Evolutionary conservation across 2,797 vertebrate species (phyloP).

Genomic region (Dermochelys coriacea): DNA sequence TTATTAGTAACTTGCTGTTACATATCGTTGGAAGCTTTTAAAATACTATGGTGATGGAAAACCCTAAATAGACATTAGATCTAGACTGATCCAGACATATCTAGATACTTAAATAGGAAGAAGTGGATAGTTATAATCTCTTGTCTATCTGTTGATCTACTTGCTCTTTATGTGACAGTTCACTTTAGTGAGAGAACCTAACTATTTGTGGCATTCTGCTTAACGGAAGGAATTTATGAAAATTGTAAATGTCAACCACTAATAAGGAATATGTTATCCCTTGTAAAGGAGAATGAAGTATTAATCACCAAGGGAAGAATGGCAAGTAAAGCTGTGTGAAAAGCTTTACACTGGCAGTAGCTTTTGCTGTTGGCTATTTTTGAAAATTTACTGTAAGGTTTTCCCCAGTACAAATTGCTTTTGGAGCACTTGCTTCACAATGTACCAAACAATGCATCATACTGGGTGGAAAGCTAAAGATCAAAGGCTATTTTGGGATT

Average conservation of each 20-base stretch:
- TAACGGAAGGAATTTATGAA: background rate
- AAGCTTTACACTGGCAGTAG: background rate
- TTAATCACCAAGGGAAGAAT: background rate
- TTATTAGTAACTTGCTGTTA: background rate
- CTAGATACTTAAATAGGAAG: fast-evolving
- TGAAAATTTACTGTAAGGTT: background rate
- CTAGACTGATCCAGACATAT: background rate
- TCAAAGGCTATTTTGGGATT: background rate
- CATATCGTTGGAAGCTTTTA: background rate
- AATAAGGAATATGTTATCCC: fast-evolving
- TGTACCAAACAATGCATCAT: background rate
- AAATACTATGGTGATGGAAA: background rate
- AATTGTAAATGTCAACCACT: background rate
- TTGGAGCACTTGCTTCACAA: background rate
- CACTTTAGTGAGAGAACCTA: background rate
- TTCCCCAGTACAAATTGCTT: background rate
- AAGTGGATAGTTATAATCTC: background rate
- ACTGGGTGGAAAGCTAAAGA: background rate
- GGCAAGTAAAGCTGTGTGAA: background rate
- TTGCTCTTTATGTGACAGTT: background rate
- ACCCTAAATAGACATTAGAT: background rate
- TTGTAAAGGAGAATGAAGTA: background rate
- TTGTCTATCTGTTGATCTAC: background rate
- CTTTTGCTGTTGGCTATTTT: background rate
- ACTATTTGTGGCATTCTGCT: background rate